A percentile compares a stretch with the other conserved stretches of the same genome.
Evolutionary conservation across 2,888 invertebrate species (phyloP).

Genomic region (Clepsis dumicolana): DNA sequence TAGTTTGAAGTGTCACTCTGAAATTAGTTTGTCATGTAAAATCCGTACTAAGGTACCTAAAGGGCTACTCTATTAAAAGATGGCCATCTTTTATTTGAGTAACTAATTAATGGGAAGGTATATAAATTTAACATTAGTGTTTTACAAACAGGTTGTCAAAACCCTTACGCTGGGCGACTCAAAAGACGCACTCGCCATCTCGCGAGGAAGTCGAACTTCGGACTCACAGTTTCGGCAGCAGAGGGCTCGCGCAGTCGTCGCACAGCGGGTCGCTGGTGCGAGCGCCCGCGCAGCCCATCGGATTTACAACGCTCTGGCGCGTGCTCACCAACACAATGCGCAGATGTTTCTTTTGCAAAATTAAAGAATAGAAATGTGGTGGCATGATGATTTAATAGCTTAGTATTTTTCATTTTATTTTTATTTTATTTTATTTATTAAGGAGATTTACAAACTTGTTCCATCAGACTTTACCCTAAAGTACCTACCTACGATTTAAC

Average conservation of each 20-base stretch:
- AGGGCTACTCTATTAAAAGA: too few species aligned
- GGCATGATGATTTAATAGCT: background rate
- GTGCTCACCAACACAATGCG: conserved; percentile 44
- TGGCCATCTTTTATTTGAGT: too few species aligned
- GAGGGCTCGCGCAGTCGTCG: conserved; percentile 49
- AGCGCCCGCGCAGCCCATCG: conserved; percentile 57
- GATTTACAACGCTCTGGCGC: conserved; percentile 55
- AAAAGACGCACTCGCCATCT: conserved; percentile 73
- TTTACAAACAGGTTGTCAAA: conserved; percentile 67
- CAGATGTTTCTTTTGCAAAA: conserved; percentile 34
- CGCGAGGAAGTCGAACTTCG: conserved; percentile 73
- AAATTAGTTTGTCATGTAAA: too few species aligned
- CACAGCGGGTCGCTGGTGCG: conserved; percentile 47
- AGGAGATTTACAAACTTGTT: background rate
- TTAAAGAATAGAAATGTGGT: conserved; percentile 14
- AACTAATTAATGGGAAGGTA: too few species aligned
- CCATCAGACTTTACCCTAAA: background rate
- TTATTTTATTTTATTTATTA: background rate
- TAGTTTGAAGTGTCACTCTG: too few species aligned
- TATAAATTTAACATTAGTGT: too few species aligned
- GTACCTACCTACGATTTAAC: background rate
- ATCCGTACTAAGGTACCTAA: too few species aligned
- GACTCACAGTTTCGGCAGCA: conserved; percentile 72
- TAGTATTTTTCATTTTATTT: background rate
- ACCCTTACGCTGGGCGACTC: conserved; percentile 78